phyloP scores from a whole-genome alignment of 1,140 invertebrate species.

The Arctopsyche grandis region DNA sequence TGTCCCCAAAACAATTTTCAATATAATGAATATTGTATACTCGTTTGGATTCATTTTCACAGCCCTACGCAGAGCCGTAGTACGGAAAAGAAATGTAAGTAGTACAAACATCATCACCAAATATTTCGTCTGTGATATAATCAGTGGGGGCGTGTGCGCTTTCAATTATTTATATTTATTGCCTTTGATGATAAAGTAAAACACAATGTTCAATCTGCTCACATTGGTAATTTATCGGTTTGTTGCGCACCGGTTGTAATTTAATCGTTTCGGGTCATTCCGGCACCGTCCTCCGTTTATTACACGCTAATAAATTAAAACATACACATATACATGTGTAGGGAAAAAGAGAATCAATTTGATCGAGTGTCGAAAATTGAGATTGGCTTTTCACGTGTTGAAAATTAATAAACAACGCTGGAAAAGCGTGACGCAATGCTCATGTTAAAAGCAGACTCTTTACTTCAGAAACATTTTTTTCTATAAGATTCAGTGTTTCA shows the following conservation, averaged over 20 bases:
- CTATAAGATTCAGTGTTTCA: too few species aligned
- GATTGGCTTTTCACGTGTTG: too few species aligned
- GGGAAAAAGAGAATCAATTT: too few species aligned
- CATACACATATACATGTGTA: too few species aligned
- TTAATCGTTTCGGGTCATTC: conserved; percentile 41
- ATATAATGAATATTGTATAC: too few species aligned
- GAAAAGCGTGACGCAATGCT: too few species aligned
- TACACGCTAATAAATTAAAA: conserved; percentile 12
- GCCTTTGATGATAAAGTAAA: conserved; percentile 42
- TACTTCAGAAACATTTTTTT: too few species aligned
- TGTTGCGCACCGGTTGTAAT: conserved; percentile 32
- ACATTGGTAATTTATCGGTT: conserved; percentile 35
- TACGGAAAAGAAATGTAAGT: conserved; percentile 2
- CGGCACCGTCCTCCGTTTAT: conserved; percentile 18
- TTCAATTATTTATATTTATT: conserved; percentile 48
- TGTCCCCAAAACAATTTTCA: too few species aligned
- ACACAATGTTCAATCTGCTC: conserved; percentile 40
- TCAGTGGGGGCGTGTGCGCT: conserved; percentile 30
- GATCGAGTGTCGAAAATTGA: too few species aligned
- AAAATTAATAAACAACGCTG: too few species aligned
- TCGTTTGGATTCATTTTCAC: background rate
- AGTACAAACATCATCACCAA: conserved; percentile 39
- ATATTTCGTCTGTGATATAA: conserved; percentile 36
- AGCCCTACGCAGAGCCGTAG: background rate
- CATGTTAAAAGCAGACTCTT: too few species aligned